Base-by-base conservation (phyloP, 2,113 vertebrate species). In the Lophura nycthemera region DNA sequence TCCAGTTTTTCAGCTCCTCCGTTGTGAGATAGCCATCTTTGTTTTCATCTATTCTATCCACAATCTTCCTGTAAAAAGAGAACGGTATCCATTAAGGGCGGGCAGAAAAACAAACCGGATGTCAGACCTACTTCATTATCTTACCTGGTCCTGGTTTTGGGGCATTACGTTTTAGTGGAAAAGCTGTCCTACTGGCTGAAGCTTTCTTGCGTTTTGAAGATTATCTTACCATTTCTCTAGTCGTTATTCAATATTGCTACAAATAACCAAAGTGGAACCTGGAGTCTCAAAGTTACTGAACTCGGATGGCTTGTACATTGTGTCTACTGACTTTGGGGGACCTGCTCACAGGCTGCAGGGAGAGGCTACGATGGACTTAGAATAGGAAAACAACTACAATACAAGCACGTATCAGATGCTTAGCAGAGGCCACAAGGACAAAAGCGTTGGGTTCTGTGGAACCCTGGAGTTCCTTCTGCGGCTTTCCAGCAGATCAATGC, bases 1-100 rank as follows among this genome's bases (percentile, higher is more conserved):
- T 99, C 99, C 99, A 99, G 20, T 94, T 97, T 95, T 99, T 99
- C 75, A 99, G 97, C 80, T 99, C 99, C 27, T 98, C 98, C 2
- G 98, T 98, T 70, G 98, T 99, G 91, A 99, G 98, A 88, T 97
- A 98, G 83, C 98, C 98, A 13, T 99, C 98, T 20, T 96, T 95
- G 73, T 99, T 89, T 36, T 95, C 91, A 95, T 99, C 99, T 72
- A 99, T 99, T 86, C 99, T 98, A 48, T 99, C 98, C 38, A 99
- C 99, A 67, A 99, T 99, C 96, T 99, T 99, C 94, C 99, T 99
- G 96, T 27, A 92, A 94, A 82, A 70, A 42, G 82, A 93, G 45
- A 79, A 6, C 18, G 64, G 25, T 70, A 47, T 81, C 24, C n/a
- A 21, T 83, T 83, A 80, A 7, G 43, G 75, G 29, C 13, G 75